phyloP scores from a whole-genome alignment of 2,888 invertebrate species.

The Brachyptera risi region DNA sequence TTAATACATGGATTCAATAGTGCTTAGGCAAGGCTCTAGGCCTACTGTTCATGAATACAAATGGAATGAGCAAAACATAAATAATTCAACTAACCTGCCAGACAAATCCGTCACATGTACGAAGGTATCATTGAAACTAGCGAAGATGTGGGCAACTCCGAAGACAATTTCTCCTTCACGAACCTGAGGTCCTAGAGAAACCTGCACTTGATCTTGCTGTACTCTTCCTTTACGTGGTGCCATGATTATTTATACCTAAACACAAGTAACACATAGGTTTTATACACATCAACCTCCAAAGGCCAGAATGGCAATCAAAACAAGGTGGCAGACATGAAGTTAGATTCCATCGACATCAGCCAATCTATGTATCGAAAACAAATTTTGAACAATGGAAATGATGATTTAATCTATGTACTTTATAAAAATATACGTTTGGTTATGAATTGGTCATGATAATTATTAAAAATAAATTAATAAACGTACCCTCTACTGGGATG shows the following conservation, averaged over 20 bases:
- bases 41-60: too few relatives aligned
- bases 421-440: too few relatives aligned
- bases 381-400: too few relatives aligned
- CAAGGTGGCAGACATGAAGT: background rate
- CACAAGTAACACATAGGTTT: conserved; percentile 7
- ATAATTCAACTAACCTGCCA: conserved; percentile 73
- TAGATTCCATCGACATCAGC: background rate
- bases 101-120: conserved; percentile 99
- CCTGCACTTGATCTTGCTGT: conserved; percentile 95
- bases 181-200: conserved; percentile 92
- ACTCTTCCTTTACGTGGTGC: conserved; percentile 97
- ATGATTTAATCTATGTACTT: too few relatives aligned
- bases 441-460: too few relatives aligned
- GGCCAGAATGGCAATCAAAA: background rate
- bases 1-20: too few relatives aligned
- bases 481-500: too few relatives aligned
- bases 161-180: conserved; percentile 97
- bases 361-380: background rate
- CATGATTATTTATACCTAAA: conserved; percentile 56
- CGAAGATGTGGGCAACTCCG: conserved; percentile 99
- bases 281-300: background rate
- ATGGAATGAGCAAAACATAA: too few relatives aligned
- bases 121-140: conserved; percentile 99
- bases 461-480: too few relatives aligned
- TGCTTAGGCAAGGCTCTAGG: too few relatives aligned